Base-by-base conservation (phyloP, 2,888 invertebrate species). In the Drosophila mettleri region DNA sequence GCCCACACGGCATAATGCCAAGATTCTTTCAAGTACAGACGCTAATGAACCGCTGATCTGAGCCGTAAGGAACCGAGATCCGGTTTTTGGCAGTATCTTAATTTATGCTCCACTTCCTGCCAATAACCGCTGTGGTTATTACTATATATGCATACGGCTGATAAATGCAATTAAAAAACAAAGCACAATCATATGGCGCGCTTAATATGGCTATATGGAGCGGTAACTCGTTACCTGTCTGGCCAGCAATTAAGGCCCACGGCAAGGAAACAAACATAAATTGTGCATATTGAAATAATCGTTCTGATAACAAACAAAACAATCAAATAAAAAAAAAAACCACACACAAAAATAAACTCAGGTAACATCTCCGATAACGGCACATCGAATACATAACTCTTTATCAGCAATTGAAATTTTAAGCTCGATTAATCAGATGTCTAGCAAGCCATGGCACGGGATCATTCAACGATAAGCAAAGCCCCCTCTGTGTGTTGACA, bases 101-200 rank as follows among this genome's bases (percentile, higher is more conserved):
- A 84, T 88, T 86, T 78, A 86, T 71, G 75, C 38, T 46, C 14
- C 24, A 63, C 61, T 84, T 84, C 84, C 84, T 88, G 85, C 63
- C 58, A 59, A 64, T 41, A 68, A 83, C 57, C 65, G 43, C 39
- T 54, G 59, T 54, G 61, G 31, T 38, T 12, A 18, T 54, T 38
- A 41, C 31, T 46, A 57, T 31, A 53, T 36, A 34, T 58, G 27
- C 61, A 33, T 48, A 54, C 6, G 10, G 65, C 34, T 57, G 53
- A 57, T n/a, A n/a, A 74, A 74, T 61, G 24, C 46, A 29, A 49
- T 16, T 33, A 48, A 48, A 3, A 61, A 51, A 61, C 63, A 62
- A 73, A 62, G 52, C 54, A 34, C 49, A 51, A 48, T 64, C 57
- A 20, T 52, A 16, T 24, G 36, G 33, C 20, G 10, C 20, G 41